Conservation (phyloP, 2,113 vertebrate genomes). For the Solea senegalensis region DNA sequence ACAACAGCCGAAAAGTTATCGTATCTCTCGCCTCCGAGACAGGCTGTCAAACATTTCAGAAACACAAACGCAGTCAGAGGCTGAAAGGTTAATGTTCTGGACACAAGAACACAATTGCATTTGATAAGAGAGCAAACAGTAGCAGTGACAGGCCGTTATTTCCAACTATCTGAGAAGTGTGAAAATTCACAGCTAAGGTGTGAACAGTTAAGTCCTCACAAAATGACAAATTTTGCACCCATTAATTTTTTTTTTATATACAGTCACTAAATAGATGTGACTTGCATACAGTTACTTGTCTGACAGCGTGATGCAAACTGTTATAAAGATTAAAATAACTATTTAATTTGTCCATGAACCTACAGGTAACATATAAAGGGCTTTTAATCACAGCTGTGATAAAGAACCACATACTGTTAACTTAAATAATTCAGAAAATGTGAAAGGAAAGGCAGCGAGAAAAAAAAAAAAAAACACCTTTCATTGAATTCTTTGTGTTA, state of each 20-base stretch:
- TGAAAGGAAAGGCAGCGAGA: background rate
- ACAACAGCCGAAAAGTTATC: slow-evolving; percentile 82
- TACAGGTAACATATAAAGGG: too few species aligned
- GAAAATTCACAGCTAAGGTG: slow-evolving; percentile 30
- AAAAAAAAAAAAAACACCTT: slow-evolving; percentile 4
- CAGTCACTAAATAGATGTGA: background rate
- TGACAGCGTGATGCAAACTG: background rate
- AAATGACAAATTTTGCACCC: slow-evolving; percentile 5
- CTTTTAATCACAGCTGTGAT: too few species aligned
- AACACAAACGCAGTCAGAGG: background rate
- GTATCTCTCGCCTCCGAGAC: slow-evolving; percentile 80
- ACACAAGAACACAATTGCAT: background rate
- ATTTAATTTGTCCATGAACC: too few species aligned
- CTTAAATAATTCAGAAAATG: too few species aligned
- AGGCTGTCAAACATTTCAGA: slow-evolving; percentile 25
- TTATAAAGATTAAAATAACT: too few species aligned
- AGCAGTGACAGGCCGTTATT: slow-evolving; percentile 5
- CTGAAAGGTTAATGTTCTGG: slow-evolving; percentile 3
- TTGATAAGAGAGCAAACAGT: background rate
- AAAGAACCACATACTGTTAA: too few species aligned
- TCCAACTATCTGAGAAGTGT: slow-evolving; percentile 18
- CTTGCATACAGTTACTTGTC: background rate
- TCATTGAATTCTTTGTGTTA: slow-evolving; percentile 31
- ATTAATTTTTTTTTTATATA: slow-evolving; percentile 4
- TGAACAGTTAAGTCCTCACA: slow-evolving; percentile 18